Conservation (phyloP, 1,140 invertebrate species). For the Ylistrum balloti region DNA sequence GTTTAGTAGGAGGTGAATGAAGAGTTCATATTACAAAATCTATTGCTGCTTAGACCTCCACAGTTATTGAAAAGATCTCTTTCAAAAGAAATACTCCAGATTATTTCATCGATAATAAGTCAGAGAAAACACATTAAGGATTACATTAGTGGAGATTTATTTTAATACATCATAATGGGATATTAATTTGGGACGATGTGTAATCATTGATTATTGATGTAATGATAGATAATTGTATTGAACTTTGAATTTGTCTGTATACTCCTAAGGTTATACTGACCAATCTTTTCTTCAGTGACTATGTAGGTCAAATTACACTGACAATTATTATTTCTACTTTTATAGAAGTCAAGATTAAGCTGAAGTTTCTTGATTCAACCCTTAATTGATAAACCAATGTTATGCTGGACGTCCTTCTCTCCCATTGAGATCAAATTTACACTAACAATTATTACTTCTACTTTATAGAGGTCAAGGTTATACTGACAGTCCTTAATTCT, state of each 20-base stretch:
- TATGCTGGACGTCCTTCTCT: too few relatives aligned
- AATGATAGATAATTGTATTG: too few relatives aligned
- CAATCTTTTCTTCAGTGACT: too few relatives aligned
- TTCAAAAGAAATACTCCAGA: neutral
- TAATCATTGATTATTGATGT: too few relatives aligned
- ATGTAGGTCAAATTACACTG: too few relatives aligned
- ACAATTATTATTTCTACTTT: neutral
- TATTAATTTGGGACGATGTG: too few relatives aligned
- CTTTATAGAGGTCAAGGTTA: neutral
- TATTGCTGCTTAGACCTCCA: neutral
- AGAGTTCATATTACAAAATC: conserved; percentile 24
- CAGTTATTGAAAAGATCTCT: neutral
- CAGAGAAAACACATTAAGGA: neutral
- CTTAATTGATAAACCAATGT: too few relatives aligned
- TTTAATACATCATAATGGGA: too few relatives aligned
- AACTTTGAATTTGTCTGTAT: neutral
- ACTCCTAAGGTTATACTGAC: too few relatives aligned
- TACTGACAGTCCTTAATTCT: neutral
- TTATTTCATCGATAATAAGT: conserved; percentile 30
- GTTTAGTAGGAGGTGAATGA: neutral
- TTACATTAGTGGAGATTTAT: neutral
- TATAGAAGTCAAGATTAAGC: neutral
- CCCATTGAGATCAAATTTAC: neutral
- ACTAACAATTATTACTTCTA: neutral
- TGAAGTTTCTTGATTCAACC: too few relatives aligned